Evolutionary conservation across 2,797 vertebrate species (phyloP).

Genomic region (Parauchenoglanis punctatus): DNA sequence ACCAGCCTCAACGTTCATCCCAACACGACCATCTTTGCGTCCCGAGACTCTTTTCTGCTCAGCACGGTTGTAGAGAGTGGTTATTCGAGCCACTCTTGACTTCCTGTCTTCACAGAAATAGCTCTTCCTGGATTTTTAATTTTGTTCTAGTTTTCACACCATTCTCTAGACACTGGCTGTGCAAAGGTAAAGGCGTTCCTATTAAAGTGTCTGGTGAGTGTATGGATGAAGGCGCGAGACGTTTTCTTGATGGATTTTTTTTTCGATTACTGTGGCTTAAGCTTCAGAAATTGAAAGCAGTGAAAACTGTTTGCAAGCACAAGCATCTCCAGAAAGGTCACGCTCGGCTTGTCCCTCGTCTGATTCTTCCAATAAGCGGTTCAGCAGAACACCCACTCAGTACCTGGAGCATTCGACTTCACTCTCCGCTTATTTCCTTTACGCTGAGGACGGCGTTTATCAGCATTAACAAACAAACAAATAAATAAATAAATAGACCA

Average conservation of each 20-base stretch:
- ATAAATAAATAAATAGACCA: background rate
- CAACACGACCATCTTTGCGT: background rate
- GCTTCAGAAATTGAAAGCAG: background rate
- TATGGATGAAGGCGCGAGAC: too few relatives aligned
- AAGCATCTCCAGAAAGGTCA: constrained; percentile 9
- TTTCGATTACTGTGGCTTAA: background rate
- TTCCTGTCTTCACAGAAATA: background rate
- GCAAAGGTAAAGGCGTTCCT: background rate
- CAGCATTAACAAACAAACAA: background rate
- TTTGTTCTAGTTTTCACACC: background rate
- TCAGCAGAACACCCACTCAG: constrained; percentile 5
- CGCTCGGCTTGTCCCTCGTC: background rate
- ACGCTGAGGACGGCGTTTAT: background rate
- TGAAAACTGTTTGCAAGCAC: background rate
- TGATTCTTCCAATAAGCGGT: constrained; percentile 1
- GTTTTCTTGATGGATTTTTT: background rate
- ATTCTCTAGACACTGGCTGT: background rate
- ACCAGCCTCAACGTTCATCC: background rate
- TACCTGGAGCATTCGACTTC: background rate
- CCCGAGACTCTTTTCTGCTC: background rate
- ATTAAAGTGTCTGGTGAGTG: background rate
- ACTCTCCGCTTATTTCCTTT: background rate
- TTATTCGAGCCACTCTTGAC: background rate
- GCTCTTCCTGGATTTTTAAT: background rate
- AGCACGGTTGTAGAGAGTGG: background rate